phyloP scores from a whole-genome alignment of 2,797 vertebrate species.

The Tokudaia muenninki region DNA sequence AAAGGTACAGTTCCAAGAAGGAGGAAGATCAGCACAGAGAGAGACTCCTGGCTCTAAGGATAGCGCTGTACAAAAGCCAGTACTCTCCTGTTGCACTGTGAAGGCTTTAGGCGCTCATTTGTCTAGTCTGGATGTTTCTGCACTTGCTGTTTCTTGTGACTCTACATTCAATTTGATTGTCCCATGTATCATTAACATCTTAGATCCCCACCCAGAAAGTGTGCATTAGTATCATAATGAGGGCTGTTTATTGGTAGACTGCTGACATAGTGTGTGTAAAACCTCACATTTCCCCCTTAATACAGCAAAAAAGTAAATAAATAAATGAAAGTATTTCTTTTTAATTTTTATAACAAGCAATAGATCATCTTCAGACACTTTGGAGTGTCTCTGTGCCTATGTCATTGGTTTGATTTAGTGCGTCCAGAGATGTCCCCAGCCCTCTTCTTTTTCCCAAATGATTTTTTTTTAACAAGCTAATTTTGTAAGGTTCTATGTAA shows the following conservation, averaged over 20 bases:
- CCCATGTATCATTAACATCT: not conserved
- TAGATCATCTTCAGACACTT: not conserved
- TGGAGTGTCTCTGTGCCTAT: not conserved
- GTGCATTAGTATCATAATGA: not conserved
- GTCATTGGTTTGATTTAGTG: not conserved
- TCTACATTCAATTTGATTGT: not conserved
- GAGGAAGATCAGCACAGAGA: not conserved
- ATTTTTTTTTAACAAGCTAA: not conserved
- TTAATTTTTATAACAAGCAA: not conserved
- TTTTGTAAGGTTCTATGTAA: not conserved
- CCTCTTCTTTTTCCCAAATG: not conserved
- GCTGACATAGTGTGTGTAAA: not conserved
- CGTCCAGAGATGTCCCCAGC: not conserved
- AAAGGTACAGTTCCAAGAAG: not conserved
- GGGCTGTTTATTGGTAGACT: not conserved
- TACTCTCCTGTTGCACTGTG: rapidly evolving
- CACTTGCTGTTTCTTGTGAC: not conserved
- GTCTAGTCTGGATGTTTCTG: not conserved
- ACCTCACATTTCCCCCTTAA: not conserved
- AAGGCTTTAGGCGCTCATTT: not conserved
- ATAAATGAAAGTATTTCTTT: not conserved
- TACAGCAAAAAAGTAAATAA: not conserved
- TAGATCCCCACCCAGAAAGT: not conserved
- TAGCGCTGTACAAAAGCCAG: too few relatives aligned
- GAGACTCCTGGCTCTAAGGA: not conserved